Evolutionary conservation across 2,113 vertebrate species (phyloP).

Genomic region (Apistogramma diplotaenia): DNA sequence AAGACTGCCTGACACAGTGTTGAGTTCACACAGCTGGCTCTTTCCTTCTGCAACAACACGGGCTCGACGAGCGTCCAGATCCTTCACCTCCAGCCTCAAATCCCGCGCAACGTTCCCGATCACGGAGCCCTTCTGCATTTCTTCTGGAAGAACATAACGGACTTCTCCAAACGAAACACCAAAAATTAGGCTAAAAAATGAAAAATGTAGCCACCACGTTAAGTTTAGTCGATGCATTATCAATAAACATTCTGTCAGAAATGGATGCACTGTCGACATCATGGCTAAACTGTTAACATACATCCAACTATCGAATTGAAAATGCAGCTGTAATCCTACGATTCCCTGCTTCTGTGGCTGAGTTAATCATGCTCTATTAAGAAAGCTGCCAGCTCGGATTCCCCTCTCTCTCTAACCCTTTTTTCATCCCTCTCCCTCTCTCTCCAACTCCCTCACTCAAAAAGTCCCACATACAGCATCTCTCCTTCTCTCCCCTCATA

Average conservation of each 20-base stretch:
- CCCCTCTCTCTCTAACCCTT: conserved; percentile 32
- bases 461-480: not conserved
- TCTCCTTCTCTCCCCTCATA: not conserved
- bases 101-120: conserved; percentile 73
- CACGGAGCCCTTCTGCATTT: conserved; percentile 66
- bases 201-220: conserved; percentile 29
- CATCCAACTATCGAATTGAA: conserved; percentile 18
- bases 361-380: conserved; percentile 67
- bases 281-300: conserved; percentile 6
- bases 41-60: conserved; percentile 70
- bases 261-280: conserved; percentile 19
- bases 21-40: conserved; percentile 69
- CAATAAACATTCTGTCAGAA: conserved; percentile 4
- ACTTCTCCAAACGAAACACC: conserved; percentile 58
- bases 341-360: conserved; percentile 37
- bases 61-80: conserved; percentile 64
- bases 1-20: conserved; percentile 67
- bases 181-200: conserved; percentile 29
- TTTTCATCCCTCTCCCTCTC: conserved; percentile 16
- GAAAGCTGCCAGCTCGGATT: conserved; percentile 58
- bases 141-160: conserved; percentile 72
- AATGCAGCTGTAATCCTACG: conserved; percentile 36
- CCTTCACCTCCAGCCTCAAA: conserved; percentile 55
- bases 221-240: conserved; percentile 19
- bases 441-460: conserved; percentile 8